These are phyloP conservation scores for Drosophila nebulosa DNA, from an alignment of 1,140 invertebrate genomes.

Conservation along the genomic window DNA sequence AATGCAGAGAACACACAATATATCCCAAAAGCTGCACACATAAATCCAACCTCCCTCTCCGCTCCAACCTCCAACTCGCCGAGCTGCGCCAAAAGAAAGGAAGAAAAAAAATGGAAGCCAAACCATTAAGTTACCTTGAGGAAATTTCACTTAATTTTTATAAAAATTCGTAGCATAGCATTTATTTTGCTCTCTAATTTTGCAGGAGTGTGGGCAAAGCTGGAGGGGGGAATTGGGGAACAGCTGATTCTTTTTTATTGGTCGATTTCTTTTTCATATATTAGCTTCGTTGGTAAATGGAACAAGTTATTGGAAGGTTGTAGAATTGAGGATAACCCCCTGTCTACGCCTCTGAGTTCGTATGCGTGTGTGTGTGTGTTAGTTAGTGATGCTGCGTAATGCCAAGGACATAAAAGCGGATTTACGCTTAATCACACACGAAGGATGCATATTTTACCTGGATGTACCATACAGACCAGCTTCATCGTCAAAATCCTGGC, in stretches of 20 bases:
- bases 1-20: background rate
- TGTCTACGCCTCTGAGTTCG: background rate
- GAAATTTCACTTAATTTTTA: constrained; percentile 39
- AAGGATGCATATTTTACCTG: constrained; percentile 63
- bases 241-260: background rate
- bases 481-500: constrained; percentile 11
- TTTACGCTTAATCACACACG: constrained; percentile 70
- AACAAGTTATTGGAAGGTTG: too few species aligned
- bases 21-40: background rate
- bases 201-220: background rate
- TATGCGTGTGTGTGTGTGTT: background rate
- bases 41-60: background rate
- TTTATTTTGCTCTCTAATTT: background rate
- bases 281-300: too few species aligned
- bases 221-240: too few species aligned
- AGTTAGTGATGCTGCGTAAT: constrained; percentile 18
- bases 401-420: constrained; percentile 46
- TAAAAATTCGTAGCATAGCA: constrained; percentile 13
- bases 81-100: background rate
- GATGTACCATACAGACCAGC: background rate
- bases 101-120: background rate
- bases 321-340: background rate
- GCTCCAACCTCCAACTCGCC: background rate
- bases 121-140: constrained; percentile 13
- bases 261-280: too few species aligned